These are phyloP conservation scores for Troilus luridus DNA, from an alignment of 2,888 invertebrate genomes.

Conservation along the genomic window DNA sequence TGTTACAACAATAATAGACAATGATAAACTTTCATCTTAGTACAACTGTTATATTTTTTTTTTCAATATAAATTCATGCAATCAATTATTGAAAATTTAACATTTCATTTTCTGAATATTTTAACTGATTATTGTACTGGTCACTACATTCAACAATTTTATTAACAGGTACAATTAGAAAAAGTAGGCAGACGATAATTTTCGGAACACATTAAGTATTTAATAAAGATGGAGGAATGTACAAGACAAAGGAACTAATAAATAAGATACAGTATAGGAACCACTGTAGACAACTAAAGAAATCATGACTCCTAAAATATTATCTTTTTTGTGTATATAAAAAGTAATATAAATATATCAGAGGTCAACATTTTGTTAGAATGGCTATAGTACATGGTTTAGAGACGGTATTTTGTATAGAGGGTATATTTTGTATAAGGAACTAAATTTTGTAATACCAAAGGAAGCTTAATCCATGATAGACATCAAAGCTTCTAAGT, in stretches of 20 bases:
- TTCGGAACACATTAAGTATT: conserved; percentile 21
- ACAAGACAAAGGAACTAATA: not conserved
- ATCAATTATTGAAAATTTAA: not conserved
- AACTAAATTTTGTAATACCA: not conserved
- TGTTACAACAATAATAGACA: not conserved
- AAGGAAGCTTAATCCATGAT: not conserved
- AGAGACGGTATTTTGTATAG: too few species aligned
- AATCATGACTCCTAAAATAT: not conserved
- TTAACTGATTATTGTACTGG: not conserved
- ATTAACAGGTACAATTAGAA: conserved; percentile 31
- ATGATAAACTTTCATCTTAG: not conserved
- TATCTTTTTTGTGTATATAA: not conserved
- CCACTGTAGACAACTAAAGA: not conserved
- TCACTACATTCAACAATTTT: conserved; percentile 20
- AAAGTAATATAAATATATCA: not conserved
- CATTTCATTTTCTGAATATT: not conserved
- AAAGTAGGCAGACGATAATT: not conserved
- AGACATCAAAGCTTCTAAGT: too few species aligned
- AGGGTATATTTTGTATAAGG: too few species aligned
- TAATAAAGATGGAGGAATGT: not conserved
- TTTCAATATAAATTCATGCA: conserved; percentile 1
- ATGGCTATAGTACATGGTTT: not conserved
- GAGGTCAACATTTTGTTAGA: not conserved
- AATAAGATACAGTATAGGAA: not conserved
- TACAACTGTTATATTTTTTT: not conserved